Conservation (phyloP, 2,797 vertebrate species). For the Miichthys miiuy region DNA sequence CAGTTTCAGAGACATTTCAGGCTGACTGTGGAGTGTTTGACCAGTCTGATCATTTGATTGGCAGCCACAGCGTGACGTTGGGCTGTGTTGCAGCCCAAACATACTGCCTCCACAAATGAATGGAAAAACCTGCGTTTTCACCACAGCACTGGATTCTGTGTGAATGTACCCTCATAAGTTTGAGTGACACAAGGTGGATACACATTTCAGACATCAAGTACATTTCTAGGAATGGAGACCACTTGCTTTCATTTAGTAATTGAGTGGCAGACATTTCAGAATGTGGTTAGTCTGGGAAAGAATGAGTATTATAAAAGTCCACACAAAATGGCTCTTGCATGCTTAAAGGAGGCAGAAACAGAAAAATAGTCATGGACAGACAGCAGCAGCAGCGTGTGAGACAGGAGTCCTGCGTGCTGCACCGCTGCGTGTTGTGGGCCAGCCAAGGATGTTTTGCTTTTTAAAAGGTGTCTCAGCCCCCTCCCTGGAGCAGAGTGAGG, state of each 20-base stretch:
- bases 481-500: constrained; percentile 48
- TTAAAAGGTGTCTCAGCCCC: constrained; percentile 69
- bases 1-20: too few species aligned
- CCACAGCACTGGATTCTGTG: too few species aligned
- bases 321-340: not conserved
- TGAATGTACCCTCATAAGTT: too few species aligned
- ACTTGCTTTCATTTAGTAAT: not conserved
- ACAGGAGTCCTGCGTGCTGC: constrained; percentile 27
- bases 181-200: too few species aligned
- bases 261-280: not conserved
- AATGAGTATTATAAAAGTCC: not conserved
- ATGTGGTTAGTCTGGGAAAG: not conserved
- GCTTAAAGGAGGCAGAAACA: not conserved
- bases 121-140: too few species aligned
- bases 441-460: constrained; percentile 69
- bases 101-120: too few species aligned
- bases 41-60: too few species aligned
- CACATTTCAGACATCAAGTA: not conserved
- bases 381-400: constrained; percentile 3
- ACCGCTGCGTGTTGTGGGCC: constrained; percentile 41
- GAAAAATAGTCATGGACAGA: not conserved
- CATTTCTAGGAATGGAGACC: not conserved
- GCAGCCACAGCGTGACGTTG: too few species aligned
- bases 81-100: too few species aligned
- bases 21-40: too few species aligned